Evolutionary conservation across 2,888 invertebrate species (phyloP).

Genomic region (Drosophila melanocephala): DNA sequence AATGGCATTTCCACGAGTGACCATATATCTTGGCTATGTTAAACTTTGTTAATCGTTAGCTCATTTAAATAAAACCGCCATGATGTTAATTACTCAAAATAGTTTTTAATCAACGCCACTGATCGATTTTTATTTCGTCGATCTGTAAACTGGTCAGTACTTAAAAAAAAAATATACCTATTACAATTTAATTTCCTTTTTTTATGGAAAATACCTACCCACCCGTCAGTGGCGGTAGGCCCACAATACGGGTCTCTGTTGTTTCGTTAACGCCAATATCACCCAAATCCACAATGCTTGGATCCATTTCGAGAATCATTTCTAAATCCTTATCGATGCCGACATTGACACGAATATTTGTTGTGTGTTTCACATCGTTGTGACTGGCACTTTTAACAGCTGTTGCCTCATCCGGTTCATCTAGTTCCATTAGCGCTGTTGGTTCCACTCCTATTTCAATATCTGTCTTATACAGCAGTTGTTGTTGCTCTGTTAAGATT

Average conservation of each 20-base stretch:
- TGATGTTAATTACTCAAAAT: background rate
- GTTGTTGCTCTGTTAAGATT: background rate
- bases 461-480: background rate
- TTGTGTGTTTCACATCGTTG: constrained; percentile 35
- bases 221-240: constrained; percentile 83
- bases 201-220: constrained; percentile 75
- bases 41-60: background rate
- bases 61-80: background rate
- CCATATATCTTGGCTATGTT: background rate
- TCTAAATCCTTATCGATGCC: constrained; percentile 88
- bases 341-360: constrained; percentile 86
- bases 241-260: constrained; percentile 68
- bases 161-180: background rate
- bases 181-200: background rate
- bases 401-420: constrained; percentile 25
- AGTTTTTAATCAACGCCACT: background rate
- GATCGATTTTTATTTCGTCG: background rate
- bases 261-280: constrained; percentile 70
- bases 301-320: constrained; percentile 88
- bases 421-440: constrained; percentile 60
- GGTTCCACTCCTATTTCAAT: constrained; percentile 82
- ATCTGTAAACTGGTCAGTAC: background rate
- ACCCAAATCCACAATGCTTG: constrained; percentile 87
- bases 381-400: background rate
- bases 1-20: background rate